Percentiles rank a stretch among this genome's conserved stretches.
Conservation (phyloP, 92 coral and sea anemone species). For the Actinernus sp. region DNA sequence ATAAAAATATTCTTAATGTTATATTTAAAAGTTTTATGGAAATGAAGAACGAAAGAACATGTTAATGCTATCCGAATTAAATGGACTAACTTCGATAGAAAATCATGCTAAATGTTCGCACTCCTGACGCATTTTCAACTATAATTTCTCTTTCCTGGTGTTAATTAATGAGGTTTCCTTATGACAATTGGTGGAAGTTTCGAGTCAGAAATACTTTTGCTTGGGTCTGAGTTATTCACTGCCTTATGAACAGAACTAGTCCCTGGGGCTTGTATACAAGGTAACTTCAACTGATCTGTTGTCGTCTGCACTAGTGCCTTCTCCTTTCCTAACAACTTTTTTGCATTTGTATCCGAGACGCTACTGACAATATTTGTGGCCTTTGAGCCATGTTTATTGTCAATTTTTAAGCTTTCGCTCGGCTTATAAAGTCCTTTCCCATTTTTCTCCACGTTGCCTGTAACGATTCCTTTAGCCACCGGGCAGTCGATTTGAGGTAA, state of each 20-base stretch:
- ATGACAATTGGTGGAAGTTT: neutral
- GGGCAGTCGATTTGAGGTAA: slow-evolving; percentile 53
- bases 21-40: no score
- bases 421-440: slow-evolving; percentile 5
- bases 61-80: no score
- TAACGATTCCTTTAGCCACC: neutral
- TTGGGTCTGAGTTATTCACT: neutral
- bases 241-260: neutral
- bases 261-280: neutral
- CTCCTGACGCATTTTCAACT: no score
- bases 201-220: neutral
- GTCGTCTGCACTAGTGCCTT: neutral
- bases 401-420: slow-evolving; percentile 3
- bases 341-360: neutral
- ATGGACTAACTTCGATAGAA: no score
- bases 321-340: neutral
- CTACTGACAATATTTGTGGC: neutral
- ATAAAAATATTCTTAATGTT: no score
- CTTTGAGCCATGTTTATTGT: neutral
- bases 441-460: slow-evolving; percentile 5
- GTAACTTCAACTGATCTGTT: neutral
- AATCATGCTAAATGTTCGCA: no score
- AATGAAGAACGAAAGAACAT: no score
- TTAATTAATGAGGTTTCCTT: no score
- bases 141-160: no score